Base-by-base conservation (phyloP, 2,113 vertebrate species). In the Pseudorectes ferrugineus region DNA sequence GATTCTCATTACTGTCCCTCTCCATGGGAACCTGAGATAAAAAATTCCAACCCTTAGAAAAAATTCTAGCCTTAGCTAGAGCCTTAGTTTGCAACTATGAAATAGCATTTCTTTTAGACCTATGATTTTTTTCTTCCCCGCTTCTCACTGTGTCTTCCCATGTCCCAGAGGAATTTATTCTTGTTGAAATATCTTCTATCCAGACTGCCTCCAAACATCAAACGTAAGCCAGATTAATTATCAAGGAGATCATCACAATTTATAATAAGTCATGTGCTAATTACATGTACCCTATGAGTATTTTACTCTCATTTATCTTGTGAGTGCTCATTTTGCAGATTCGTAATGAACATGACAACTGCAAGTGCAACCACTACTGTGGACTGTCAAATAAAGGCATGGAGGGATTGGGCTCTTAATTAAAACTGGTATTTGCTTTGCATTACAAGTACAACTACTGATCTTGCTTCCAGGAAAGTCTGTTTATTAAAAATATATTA, bases 331-430 rank as follows among this genome's bases (percentile, higher is more conserved):
- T 94, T 96, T 94, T 80, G 36, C 62, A 90, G 67, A 92, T 90
- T 92, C 90, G 92, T 90, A 94, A 83, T 63, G 85, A 93, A 90
- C 93, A 86, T 48, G 85, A 88, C 93, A 93, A 94, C 71, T 80
- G 74, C 78, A 92, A 93, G 57, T 80, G 85, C 59, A 96, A 84
- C 78, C 36, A 42, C 82, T 45, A 22, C 79, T 83, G 43, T 66
- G 75, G 72, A 90, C 85, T 92, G 92, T 95, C 85, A 95, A 65
- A 89, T 72, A 75, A 93, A 96, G 46, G 33, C 84, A 66, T 71
- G 43, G 40, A 87, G 77, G 36, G 42, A 95, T 67, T 92, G 25
- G n/a, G 26, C 22, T 90, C 75, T 96, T 96, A 97, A 95, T 96
- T 96, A 96, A 90, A 94, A 67, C 23, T 78, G 63, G 20, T 70